Evolutionary conservation across 2,113 vertebrate genomes (phyloP).

Genomic region (Struthio camelus): DNA sequence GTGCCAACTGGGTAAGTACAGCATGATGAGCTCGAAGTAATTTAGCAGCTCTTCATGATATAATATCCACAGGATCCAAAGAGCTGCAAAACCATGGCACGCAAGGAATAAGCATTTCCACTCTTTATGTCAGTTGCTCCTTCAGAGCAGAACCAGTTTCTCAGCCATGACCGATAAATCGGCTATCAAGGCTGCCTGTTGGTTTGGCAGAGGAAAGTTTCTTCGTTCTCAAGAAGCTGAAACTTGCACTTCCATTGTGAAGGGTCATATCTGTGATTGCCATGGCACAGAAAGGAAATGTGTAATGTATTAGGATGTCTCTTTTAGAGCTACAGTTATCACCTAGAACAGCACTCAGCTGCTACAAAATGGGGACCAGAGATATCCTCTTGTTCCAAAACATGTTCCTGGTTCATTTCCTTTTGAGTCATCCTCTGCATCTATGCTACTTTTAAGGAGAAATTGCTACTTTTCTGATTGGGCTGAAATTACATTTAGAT

Average conservation of each 20-base stretch:
- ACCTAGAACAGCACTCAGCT: neutral
- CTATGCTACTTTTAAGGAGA: neutral
- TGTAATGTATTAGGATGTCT: neutral
- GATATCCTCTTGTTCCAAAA: neutral
- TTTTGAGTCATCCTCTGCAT: neutral
- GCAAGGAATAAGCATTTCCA: neutral
- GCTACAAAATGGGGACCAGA: neutral
- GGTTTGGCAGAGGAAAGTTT: neutral
- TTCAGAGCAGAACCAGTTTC: neutral
- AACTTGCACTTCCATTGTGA: neutral
- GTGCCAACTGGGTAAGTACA: neutral
- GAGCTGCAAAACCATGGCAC: neutral
- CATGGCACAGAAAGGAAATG: neutral
- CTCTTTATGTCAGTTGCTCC: neutral
- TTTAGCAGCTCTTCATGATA: neutral
- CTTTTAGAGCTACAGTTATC: neutral
- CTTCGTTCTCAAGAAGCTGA: neutral
- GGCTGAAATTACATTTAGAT: neutral
- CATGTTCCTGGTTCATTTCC: neutral
- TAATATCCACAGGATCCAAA: neutral
- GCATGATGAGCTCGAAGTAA: neutral
- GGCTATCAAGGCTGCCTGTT: neutral
- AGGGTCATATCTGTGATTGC: neutral
- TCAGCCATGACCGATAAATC: neutral
- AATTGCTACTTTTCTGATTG: conserved; percentile 25